phyloP scores from a whole-genome alignment of 2,888 invertebrate species.

The Cabera pusaria region DNA sequence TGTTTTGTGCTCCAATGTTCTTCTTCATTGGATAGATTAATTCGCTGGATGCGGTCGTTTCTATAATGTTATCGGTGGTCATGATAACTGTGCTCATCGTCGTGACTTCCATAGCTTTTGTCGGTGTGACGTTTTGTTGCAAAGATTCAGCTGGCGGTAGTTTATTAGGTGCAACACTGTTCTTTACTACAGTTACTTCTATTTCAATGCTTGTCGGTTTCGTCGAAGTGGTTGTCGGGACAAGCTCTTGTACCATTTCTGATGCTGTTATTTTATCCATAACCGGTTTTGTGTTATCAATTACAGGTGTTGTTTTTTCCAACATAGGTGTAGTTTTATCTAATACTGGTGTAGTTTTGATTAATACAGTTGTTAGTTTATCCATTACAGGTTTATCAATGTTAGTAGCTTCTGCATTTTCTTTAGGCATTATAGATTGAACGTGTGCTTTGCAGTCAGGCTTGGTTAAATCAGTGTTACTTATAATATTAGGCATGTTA shows the following conservation, averaged over 20 bases:
- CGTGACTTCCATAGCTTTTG: conserved; percentile 41
- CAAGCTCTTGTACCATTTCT: too few relatives aligned
- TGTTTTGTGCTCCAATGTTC: conserved; percentile 29
- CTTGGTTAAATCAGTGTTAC: not conserved
- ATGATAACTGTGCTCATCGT: conserved; percentile 33
- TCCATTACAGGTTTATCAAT: conserved; percentile 1
- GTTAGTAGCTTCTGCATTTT: conserved; percentile 12
- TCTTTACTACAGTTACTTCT: conserved; percentile 20
- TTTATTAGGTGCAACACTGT: conserved; percentile 30
- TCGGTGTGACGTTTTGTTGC: conserved; percentile 54
- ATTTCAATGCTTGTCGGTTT: conserved; percentile 22
- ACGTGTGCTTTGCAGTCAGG: conserved; percentile 1
- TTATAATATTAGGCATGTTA: not conserved
- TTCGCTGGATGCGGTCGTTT: conserved; percentile 21
- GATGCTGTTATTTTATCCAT: not conserved
- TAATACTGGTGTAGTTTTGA: conserved; percentile 2
- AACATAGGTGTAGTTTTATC: conserved; percentile 11
- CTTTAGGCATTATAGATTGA: conserved; percentile 10
- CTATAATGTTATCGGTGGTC: conserved; percentile 15
- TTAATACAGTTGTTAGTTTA: not conserved
- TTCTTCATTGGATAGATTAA: conserved; percentile 25
- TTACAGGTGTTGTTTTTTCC: not conserved
- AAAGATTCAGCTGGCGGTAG: conserved; percentile 60
- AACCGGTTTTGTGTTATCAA: conserved; percentile 10
- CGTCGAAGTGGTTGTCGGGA: conserved; percentile 6